A percentile compares a stretch with the other conserved stretches of the same genome.
These are phyloP conservation scores for Eptesicus fuscus DNA, from an alignment of 2,113 vertebrate genomes.

Conservation along the genomic window DNA sequence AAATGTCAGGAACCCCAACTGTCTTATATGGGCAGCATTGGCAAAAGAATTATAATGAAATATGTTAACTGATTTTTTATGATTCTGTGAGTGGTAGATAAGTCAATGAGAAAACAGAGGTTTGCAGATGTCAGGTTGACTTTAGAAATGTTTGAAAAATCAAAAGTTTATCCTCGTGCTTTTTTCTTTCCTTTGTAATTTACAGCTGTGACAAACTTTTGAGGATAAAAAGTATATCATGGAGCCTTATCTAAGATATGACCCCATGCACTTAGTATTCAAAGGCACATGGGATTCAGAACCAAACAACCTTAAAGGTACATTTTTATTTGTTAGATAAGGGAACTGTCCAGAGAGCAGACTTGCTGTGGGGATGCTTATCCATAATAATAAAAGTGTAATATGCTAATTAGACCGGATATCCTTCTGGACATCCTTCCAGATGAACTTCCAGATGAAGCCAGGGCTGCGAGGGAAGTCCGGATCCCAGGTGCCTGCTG, in stretches of 20 bases:
- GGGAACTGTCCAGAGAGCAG: background rate
- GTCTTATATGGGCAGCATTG: background rate
- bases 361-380: constrained; percentile 3
- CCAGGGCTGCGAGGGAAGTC: no score
- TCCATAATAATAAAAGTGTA: background rate
- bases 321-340: background rate
- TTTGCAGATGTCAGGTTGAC: background rate
- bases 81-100: background rate
- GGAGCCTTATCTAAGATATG: background rate
- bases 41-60: constrained; percentile 41
- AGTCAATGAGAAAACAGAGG: background rate
- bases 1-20: background rate
- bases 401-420: no score
- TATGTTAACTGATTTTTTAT: background rate
- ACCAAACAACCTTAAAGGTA: background rate
- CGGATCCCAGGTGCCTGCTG: no score
- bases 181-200: constrained; percentile 36
- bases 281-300: background rate
- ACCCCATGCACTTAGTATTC: background rate
- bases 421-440: no score
- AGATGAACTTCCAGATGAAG: no score
- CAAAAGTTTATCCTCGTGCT: background rate
- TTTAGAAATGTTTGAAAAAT: constrained; percentile 47
- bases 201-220: background rate
- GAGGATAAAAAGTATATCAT: constrained; percentile 8